phyloP scores from a whole-genome alignment of 2,113 vertebrate genomes.

The Aldabrachelys gigantea region DNA sequence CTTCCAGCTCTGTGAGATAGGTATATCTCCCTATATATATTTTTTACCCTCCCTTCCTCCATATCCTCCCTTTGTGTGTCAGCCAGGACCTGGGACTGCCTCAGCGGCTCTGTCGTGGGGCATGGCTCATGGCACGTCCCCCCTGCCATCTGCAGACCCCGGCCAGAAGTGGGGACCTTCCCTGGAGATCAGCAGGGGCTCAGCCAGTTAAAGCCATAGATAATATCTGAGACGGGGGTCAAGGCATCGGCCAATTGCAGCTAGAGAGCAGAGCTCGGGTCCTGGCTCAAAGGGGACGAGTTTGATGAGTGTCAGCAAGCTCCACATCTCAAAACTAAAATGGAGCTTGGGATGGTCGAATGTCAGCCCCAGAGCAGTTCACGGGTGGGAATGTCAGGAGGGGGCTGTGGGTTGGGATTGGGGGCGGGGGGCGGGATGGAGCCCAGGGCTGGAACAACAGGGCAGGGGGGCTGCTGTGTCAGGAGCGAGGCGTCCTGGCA shows the following conservation, averaged over 20 bases:
- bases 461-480: background rate
- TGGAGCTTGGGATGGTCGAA: background rate
- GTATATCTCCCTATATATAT: too few relatives aligned
- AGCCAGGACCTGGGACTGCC: too few relatives aligned
- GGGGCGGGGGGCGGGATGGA: background rate
- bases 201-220: too few relatives aligned
- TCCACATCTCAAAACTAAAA: too few relatives aligned
- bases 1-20: too few relatives aligned
- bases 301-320: too few relatives aligned
- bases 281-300: too few relatives aligned
- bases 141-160: background rate
- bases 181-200: too few relatives aligned
- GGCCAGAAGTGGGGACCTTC: too few relatives aligned
- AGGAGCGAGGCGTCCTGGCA: background rate
- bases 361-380: background rate
- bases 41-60: background rate
- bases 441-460: background rate
- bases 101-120: too few relatives aligned
- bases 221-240: too few relatives aligned
- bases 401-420: rapidly evolving
- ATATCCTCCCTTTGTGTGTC: background rate
- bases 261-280: background rate
- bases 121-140: background rate
- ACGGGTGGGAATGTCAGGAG: background rate
- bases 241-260: background rate